Evolutionary conservation across 1,140 invertebrate species (phyloP).

Genomic region (Cherax destructor): DNA sequence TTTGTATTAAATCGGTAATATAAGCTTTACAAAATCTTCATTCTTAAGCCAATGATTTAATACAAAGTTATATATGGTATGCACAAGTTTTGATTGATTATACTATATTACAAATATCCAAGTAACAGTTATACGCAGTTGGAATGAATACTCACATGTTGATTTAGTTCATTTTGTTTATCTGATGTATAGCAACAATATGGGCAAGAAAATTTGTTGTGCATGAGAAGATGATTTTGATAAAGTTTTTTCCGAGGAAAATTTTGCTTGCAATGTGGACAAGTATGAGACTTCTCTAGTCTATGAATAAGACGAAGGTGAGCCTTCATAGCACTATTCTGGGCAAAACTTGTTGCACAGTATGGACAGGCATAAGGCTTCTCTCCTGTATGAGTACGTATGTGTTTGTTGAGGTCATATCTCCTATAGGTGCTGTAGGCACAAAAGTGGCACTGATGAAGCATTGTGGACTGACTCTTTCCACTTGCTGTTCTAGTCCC

Average conservation of each 20-base stretch:
- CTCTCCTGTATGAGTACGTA: not conserved
- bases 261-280: not conserved
- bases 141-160: not conserved
- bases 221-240: conserved; percentile 11
- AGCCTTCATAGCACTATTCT: not conserved
- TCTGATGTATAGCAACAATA: not conserved
- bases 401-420: conserved; percentile 15
- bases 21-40: too few species aligned
- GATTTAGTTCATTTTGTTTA: not conserved
- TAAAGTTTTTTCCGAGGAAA: not conserved
- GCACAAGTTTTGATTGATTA: not conserved
- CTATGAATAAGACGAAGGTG: not conserved
- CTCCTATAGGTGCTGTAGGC: not conserved
- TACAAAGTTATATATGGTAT: not conserved
- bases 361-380: not conserved
- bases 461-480: not conserved
- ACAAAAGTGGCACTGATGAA: conserved; percentile 1
- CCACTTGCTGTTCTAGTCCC: not conserved
- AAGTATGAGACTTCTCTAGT: not conserved
- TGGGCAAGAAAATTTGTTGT: not conserved
- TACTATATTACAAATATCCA: not conserved
- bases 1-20: too few species aligned
- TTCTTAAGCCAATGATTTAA: too few species aligned
- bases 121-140: not conserved
- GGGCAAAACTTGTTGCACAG: conserved; percentile 4